Percentiles rank a stretch among this genome's conserved stretches.
These are phyloP conservation scores for Meiosimyza decipiens DNA, from an alignment of 2,888 invertebrate species.

Conservation along the genomic window DNA sequence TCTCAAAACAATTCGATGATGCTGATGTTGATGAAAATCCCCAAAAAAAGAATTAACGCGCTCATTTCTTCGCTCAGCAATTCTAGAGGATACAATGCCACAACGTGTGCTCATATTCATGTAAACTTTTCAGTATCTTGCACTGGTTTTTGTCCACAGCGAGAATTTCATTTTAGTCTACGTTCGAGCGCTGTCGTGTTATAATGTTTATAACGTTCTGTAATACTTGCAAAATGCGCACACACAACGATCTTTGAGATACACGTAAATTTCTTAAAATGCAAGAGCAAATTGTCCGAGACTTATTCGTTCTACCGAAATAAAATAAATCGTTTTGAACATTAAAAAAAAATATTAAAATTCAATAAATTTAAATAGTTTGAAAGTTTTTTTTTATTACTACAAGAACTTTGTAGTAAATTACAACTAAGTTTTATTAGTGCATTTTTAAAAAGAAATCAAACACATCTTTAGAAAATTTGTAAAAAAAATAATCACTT, in stretches of 20 bases:
- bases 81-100: too few species aligned
- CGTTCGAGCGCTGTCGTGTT: slow-evolving; percentile 52
- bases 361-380: too few species aligned
- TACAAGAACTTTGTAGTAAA: too few species aligned
- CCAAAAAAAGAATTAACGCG: neutral
- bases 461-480: neutral
- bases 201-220: slow-evolving; percentile 15
- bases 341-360: too few species aligned
- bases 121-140: neutral
- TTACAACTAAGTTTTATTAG: too few species aligned
- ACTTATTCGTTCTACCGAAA: slow-evolving; percentile 29
- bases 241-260: neutral
- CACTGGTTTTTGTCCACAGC: slow-evolving; percentile 25
- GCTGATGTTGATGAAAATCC: slow-evolving; percentile 1
- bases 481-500: slow-evolving; percentile 1
- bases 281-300: slow-evolving; percentile 25
- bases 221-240: slow-evolving; percentile 28
- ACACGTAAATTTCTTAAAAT: neutral
- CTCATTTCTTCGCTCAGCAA: slow-evolving; percentile 5
- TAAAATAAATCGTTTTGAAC: slow-evolving; percentile 1
- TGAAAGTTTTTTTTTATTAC: too few species aligned
- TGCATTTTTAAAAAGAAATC: neutral
- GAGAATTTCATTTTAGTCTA: slow-evolving; percentile 48
- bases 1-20: slow-evolving; percentile 12
- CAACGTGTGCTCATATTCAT: too few species aligned